phyloP scores from a whole-genome alignment of 35 echinoderm and acorn worm genomes.

The Acanthaster planci region DNA sequence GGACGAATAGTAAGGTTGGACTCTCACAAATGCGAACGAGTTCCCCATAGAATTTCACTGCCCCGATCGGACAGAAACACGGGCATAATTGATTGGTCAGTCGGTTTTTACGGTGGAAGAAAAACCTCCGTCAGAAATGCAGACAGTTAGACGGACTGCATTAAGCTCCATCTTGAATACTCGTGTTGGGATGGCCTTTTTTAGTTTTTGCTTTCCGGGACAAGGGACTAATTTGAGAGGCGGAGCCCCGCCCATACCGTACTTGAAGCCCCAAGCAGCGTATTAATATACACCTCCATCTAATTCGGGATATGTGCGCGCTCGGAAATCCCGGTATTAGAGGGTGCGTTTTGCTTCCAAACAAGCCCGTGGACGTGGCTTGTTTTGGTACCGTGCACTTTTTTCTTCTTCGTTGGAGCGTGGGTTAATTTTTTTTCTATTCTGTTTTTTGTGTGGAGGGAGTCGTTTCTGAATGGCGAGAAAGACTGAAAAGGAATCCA shows the following conservation, averaged over 20 bases:
- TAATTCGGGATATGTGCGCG: constrained; percentile 14
- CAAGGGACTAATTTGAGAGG: too few species aligned
- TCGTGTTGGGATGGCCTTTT: too few species aligned
- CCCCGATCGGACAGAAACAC: not conserved
- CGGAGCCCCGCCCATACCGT: too few species aligned
- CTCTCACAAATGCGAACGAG: not conserved
- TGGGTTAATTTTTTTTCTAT: constrained; percentile 18
- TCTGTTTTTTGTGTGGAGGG: not conserved
- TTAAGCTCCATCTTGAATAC: too few species aligned
- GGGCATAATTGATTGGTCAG: not conserved
- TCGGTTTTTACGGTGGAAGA: not conserved
- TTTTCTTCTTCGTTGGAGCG: constrained; percentile 23
- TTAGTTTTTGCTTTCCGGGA: too few species aligned
- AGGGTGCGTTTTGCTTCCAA: constrained; percentile 15
- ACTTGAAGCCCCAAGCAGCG: not conserved
- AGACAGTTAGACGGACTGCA: too few species aligned
- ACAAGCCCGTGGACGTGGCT: constrained; percentile 25
- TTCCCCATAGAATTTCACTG: not conserved
- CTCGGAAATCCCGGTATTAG: constrained; percentile 19
- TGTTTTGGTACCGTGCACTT: constrained; percentile 31
- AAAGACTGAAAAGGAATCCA: constrained; percentile 41
- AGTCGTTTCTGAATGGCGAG: constrained; percentile 24
- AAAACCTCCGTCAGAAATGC: too few species aligned
- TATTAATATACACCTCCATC: constrained; percentile 27
- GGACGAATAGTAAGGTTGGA: not conserved